These are phyloP conservation scores for Tachysurus vachellii DNA, from an alignment of 2,113 vertebrate genomes.

Conservation along the genomic window DNA sequence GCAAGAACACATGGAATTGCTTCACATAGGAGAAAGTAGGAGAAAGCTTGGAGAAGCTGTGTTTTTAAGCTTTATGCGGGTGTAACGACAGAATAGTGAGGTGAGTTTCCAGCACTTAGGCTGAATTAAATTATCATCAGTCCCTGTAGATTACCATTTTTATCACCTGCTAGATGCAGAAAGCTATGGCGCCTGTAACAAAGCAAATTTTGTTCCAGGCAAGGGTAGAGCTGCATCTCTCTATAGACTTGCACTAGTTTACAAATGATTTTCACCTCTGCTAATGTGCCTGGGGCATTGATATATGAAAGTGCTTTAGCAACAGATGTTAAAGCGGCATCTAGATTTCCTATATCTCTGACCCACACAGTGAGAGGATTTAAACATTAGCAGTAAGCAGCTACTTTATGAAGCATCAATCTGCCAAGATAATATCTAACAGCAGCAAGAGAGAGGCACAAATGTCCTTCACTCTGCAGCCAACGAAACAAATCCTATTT, in stretches of 20 bases:
- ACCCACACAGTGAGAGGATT: slow-evolving; percentile 23
- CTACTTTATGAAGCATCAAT: slow-evolving; percentile 38
- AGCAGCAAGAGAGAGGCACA: slow-evolving; percentile 22
- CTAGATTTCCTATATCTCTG: background rate
- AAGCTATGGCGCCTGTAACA: background rate
- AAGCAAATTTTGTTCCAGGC: background rate
- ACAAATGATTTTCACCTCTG: slow-evolving; percentile 5
- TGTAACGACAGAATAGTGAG: too few species aligned
- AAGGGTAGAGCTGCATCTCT: background rate
- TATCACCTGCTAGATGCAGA: background rate
- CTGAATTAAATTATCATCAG: background rate
- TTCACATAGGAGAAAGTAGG: background rate
- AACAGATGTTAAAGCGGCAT: background rate
- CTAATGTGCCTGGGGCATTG: background rate
- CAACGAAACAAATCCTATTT: slow-evolving; percentile 47
- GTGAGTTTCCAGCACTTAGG: background rate
- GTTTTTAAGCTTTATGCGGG: background rate
- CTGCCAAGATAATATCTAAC: slow-evolving; percentile 40
- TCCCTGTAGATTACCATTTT: background rate
- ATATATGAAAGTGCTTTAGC: background rate
- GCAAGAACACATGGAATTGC: background rate
- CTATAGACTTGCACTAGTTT: background rate
- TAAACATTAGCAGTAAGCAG: slow-evolving; percentile 36
- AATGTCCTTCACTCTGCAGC: slow-evolving; percentile 43
- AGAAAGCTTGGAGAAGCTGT: background rate